Conservation (phyloP, 2,888 invertebrate genomes). For the Coleophora deauratella region DNA sequence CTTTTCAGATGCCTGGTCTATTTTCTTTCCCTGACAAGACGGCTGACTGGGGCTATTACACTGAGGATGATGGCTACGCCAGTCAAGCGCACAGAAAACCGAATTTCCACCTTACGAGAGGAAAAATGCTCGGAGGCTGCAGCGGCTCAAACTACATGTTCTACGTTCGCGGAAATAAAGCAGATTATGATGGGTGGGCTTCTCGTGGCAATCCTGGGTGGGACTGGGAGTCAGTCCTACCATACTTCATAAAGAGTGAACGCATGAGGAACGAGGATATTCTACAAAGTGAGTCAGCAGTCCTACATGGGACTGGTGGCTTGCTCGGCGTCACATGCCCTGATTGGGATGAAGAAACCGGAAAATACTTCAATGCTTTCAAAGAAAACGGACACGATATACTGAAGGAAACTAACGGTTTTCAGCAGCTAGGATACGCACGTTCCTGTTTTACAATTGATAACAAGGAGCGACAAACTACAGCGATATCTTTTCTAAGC, state of each 20-base stretch:
- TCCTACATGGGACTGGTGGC: constrained; percentile 21
- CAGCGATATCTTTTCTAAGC: constrained; percentile 28
- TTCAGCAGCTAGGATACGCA: constrained; percentile 30
- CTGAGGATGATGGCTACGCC: constrained; percentile 21
- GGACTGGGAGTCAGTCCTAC: constrained; percentile 19
- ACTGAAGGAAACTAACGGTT: constrained; percentile 29
- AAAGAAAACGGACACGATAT: constrained; percentile 30
- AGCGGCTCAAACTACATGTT: constrained; percentile 77
- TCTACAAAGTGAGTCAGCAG: constrained; percentile 25
- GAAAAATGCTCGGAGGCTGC: constrained; percentile 76
- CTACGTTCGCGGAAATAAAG: constrained; percentile 74
- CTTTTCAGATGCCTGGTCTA: constrained; percentile 24
- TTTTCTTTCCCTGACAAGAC: constrained; percentile 16
- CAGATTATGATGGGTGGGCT: constrained; percentile 78
- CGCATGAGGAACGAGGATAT: constrained; percentile 11
- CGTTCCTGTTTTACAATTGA: constrained; percentile 25
- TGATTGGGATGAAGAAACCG: constrained; percentile 20
- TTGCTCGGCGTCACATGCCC: constrained; percentile 22
- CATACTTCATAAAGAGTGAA: constrained; percentile 25
- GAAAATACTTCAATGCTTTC: constrained; percentile 28
- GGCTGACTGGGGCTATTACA: constrained; percentile 77
- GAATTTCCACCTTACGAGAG: constrained; percentile 59
- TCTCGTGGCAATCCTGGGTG: constrained; percentile 65
- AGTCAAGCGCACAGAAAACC: constrained; percentile 20
- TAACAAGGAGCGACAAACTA: constrained; percentile 30